Conservation (phyloP, 2,113 vertebrate genomes). For the Ondatra zibethicus region DNA sequence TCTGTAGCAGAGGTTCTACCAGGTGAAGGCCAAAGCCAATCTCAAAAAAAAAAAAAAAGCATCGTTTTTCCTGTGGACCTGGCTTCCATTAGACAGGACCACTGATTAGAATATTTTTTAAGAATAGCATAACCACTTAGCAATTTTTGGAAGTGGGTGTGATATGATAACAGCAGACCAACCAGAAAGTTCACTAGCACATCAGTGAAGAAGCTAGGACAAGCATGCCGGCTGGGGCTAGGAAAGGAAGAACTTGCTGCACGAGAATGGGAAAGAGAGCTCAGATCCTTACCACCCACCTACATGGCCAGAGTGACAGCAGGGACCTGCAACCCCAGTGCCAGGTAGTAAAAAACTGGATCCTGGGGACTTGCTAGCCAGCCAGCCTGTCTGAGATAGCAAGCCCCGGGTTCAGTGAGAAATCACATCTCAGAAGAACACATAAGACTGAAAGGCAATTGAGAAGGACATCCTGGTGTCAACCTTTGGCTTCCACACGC, state of each 20-base stretch:
- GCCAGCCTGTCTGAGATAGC: not conserved
- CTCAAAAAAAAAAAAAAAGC: not conserved
- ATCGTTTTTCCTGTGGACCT: not conserved
- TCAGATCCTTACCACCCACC: not conserved
- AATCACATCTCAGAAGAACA: not conserved
- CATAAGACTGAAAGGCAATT: not conserved
- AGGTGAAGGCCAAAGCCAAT: not conserved
- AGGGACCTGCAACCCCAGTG: not conserved
- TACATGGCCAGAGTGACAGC: not conserved
- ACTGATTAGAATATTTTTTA: not conserved
- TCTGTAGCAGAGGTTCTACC: not conserved
- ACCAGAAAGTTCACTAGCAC: not conserved
- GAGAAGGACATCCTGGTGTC: not conserved
- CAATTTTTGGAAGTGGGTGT: not conserved
- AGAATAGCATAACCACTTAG: not conserved
- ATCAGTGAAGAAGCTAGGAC: too few relatives aligned
- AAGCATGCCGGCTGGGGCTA: not conserved
- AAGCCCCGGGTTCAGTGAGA: not conserved
- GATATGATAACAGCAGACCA: not conserved
- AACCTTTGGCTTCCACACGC: not conserved
- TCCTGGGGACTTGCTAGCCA: not conserved
- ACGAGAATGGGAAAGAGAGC: not conserved
- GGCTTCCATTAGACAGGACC: not conserved
- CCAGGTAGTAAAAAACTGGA: not conserved
- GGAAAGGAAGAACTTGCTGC: not conserved